These are phyloP conservation scores for Dinothrombium tinctorium DNA, from an alignment of 1,140 invertebrate genomes.

Conservation along the genomic window DNA sequence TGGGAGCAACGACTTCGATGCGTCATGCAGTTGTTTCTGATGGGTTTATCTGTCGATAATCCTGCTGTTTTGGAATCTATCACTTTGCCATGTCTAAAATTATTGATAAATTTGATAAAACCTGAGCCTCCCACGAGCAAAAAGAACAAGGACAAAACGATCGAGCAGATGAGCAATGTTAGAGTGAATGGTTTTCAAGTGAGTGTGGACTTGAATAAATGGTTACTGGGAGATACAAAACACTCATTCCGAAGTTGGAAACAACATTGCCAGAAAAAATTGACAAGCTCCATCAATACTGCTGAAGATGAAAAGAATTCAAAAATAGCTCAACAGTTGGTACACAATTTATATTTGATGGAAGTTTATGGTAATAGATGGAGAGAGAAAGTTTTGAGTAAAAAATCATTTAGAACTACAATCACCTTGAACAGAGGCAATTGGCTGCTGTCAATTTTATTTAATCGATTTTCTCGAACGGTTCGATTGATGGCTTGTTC, in stretches of 20 bases:
- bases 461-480: conserved; percentile 65
- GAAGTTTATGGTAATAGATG: conserved; percentile 46
- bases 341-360: conserved; percentile 24
- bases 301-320: background rate
- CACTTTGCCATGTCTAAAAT: conserved; percentile 56
- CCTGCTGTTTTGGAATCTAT: conserved; percentile 49
- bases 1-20: conserved; percentile 76
- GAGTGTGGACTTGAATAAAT: conserved; percentile 43
- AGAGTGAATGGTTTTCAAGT: conserved; percentile 21
- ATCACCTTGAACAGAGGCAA: conserved; percentile 33
- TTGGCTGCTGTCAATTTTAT: conserved; percentile 69
- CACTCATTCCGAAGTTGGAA: conserved; percentile 47
- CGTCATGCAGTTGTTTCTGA: conserved; percentile 58
- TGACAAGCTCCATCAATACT: background rate
- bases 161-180: conserved; percentile 15
- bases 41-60: conserved; percentile 41
- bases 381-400: conserved; percentile 19
- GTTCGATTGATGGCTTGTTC: conserved; percentile 67
- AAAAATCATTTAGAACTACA: background rate
- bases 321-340: background rate
- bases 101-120: conserved; percentile 47
- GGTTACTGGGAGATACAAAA: conserved; percentile 41
- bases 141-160: conserved; percentile 17
- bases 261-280: conserved; percentile 20
- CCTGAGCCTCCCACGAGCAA: conserved; percentile 25